Base-by-base conservation (phyloP, 2,888 invertebrate species). In the Coleophora flavipennella region DNA sequence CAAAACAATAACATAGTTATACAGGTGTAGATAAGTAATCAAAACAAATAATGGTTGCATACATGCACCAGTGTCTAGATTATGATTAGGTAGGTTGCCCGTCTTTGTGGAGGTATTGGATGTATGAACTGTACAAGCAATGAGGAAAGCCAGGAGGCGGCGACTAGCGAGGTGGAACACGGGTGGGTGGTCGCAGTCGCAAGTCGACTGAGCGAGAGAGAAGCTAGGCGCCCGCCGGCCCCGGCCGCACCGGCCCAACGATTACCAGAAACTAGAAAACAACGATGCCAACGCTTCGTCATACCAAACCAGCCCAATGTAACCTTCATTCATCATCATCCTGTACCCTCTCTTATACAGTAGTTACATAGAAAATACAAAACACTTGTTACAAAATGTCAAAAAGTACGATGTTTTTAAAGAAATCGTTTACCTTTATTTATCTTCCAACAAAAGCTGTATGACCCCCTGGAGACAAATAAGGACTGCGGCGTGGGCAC, bases 341-440 rank as follows among this genome's bases (percentile, higher is more conserved):
- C 57, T 54, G 54, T 45, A 52, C 50, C 44, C 46, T 50, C 41
- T 42, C 46, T 45, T 42, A 52, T 50, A 48, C 44, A 60, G 70
- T 80, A 81, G 73, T 63, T 73, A 62, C 80, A 80, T 56, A 75
- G 70, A 78, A 78, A 76, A 68, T 63, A 57, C 49, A 50, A 72
- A 83, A 79, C 76, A 84, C 81, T 80, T 83, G 79, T 73, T 79
- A 75, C 62, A 71, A 77, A 68, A 71, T 75, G 80, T 84, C 85
- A 84, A 78, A 80, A 76, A 72, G 68, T 76, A 71, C 62, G 66
- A 72, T 74, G 77, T 78, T 77, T 77, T 58, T 56, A 65, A 4
- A 20, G 68, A 74, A 77, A 71, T 75, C 73, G 69, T 78, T 85
- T 83, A 84, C 84, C 85, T 85, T 69, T 81, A 83, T 83, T 83